These are phyloP conservation scores for Embiotoca jacksoni DNA, from an alignment of 2,113 vertebrate genomes.

Conservation along the genomic window DNA sequence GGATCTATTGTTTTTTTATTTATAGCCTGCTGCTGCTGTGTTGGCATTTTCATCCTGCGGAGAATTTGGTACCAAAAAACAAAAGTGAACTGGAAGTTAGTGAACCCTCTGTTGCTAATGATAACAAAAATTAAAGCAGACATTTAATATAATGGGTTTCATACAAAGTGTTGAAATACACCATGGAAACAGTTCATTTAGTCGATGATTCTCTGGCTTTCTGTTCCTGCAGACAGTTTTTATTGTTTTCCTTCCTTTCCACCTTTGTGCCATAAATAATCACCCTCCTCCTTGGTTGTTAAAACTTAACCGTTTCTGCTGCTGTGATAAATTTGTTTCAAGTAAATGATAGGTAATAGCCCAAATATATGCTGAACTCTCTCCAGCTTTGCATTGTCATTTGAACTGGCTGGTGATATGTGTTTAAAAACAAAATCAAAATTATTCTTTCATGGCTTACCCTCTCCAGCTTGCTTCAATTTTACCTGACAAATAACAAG, in stretches of 20 bases:
- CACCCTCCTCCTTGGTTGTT: slow-evolving; percentile 3
- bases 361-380: slow-evolving; percentile 10
- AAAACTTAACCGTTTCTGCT: slow-evolving; percentile 17
- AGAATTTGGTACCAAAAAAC: slow-evolving; percentile 31
- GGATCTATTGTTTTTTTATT: slow-evolving; percentile 62
- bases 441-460: slow-evolving; percentile 35
- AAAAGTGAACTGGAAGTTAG: slow-evolving; percentile 23
- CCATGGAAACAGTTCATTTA: slow-evolving; percentile 39
- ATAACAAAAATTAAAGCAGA: slow-evolving; percentile 45
- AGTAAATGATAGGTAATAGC: slow-evolving; percentile 25
- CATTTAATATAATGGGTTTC: slow-evolving; percentile 37
- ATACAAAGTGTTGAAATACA: slow-evolving; percentile 18
- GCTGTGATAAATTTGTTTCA: slow-evolving; percentile 38
- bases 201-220: slow-evolving; percentile 12
- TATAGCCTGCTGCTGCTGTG: slow-evolving; percentile 40
- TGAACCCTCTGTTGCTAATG: slow-evolving; percentile 39
- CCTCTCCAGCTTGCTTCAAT: slow-evolving; percentile 55
- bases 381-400: slow-evolving; percentile 11
- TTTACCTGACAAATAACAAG: slow-evolving; percentile 49
- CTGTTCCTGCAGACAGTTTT: slow-evolving; percentile 30
- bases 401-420: background rate
- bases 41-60: slow-evolving; percentile 39
- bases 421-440: slow-evolving; percentile 26
- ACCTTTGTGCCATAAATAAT: slow-evolving; percentile 46
- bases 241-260: slow-evolving; percentile 36